These are phyloP conservation scores for Hesperia comma DNA, from an alignment of 2,888 invertebrate species.

Conservation along the genomic window DNA sequence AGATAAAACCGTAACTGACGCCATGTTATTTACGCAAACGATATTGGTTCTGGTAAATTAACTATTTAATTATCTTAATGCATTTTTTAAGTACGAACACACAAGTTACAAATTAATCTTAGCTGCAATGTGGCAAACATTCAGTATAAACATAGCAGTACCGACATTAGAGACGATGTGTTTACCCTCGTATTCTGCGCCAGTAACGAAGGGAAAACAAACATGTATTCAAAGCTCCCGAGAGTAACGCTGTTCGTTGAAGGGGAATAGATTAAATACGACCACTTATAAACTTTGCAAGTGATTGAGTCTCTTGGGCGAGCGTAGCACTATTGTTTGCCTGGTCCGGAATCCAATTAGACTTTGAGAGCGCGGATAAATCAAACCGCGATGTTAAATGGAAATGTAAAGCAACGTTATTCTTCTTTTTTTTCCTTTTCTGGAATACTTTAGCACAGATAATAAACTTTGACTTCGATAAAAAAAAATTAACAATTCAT, in stretches of 20 bases:
- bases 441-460: too few species aligned
- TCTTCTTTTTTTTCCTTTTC: not conserved
- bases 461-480: too few species aligned
- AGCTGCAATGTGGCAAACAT: too few species aligned
- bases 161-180: not conserved
- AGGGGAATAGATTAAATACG: not conserved
- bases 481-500: too few species aligned
- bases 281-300: constrained; percentile 1
- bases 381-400: not conserved
- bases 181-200: not conserved
- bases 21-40: too few species aligned
- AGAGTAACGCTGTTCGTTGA: not conserved
- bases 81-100: too few species aligned
- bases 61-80: too few species aligned
- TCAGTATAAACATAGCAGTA: too few species aligned
- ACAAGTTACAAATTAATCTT: too few species aligned
- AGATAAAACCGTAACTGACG: too few species aligned
- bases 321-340: not conserved
- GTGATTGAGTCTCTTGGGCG: not conserved
- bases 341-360: not conserved
- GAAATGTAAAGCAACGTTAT: not conserved
- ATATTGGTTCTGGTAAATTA: too few species aligned
- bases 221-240: not conserved
- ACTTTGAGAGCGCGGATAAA: not conserved
- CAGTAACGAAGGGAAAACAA: not conserved